These are phyloP conservation scores for Pharmacophagus antenor DNA, from an alignment of 2,888 invertebrate genomes.

Conservation along the genomic window DNA sequence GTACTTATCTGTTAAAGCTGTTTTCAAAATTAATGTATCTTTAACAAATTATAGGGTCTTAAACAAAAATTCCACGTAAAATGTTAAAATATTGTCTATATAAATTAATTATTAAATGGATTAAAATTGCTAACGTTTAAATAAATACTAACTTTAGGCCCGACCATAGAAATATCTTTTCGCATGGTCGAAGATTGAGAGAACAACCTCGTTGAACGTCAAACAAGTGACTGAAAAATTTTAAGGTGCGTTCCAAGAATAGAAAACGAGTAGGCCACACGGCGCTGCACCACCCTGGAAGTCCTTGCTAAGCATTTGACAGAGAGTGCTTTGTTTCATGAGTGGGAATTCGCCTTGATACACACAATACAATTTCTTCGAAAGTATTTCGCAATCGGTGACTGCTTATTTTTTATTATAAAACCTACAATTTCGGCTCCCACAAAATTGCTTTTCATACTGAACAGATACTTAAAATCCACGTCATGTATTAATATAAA, in stretches of 20 bases:
- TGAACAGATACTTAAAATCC: no score
- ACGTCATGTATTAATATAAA: no score
- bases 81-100: not conserved
- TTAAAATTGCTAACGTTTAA: not conserved
- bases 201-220: slow-evolving; percentile 38
- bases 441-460: no score
- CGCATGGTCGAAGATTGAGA: slow-evolving; percentile 35
- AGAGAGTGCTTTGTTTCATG: slow-evolving; percentile 59
- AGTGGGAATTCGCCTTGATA: slow-evolving; percentile 44
- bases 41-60: not conserved
- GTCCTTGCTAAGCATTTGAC: slow-evolving; percentile 65
- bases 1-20: not conserved
- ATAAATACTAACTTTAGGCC: slow-evolving; percentile 18
- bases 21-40: not conserved
- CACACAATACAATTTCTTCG: slow-evolving; percentile 52
- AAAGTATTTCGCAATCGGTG: slow-evolving; percentile 46
- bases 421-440: no score
- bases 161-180: slow-evolving; percentile 16
- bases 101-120: not conserved
- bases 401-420: slow-evolving; percentile 2
- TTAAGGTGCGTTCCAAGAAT: slow-evolving; percentile 48
- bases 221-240: slow-evolving; percentile 46
- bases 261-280: slow-evolving; percentile 47
- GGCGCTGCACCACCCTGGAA: slow-evolving; percentile 56
- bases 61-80: no score